Evolutionary conservation across 2,113 vertebrate species (phyloP).

Genomic region (Ictidomys tridecemlineatus): DNA sequence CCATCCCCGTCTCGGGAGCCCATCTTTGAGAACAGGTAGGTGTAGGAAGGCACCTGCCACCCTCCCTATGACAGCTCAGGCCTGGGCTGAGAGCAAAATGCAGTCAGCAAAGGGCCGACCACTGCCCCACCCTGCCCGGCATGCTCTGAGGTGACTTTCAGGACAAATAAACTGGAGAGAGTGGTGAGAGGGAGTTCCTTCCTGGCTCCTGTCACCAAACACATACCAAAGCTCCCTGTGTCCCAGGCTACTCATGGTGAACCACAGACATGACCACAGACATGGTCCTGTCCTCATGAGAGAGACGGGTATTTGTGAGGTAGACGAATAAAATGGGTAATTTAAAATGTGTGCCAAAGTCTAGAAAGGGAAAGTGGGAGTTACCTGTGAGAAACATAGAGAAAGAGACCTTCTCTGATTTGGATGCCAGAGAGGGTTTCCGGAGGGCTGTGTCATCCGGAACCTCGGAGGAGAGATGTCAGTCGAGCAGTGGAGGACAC

Average conservation of each 20-base stretch:
- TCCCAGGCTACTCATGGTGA: not conserved
- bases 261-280: not conserved
- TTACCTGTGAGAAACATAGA: not conserved
- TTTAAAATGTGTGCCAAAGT: not conserved
- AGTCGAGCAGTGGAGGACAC: not conserved
- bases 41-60: not conserved
- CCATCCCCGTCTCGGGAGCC: no score
- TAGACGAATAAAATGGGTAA: not conserved
- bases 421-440: not conserved
- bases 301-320: not conserved
- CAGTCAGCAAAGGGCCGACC: not conserved
- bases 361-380: not conserved
- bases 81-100: not conserved
- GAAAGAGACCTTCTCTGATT: not conserved
- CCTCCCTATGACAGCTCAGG: not conserved
- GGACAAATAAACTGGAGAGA: not conserved
- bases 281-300: not conserved
- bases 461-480: not conserved
- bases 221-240: not conserved
- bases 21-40: rapidly evolving
- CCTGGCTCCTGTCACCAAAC: not conserved
- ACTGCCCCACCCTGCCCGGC: not conserved
- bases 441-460: conserved; percentile 2
- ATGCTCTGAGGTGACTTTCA: not conserved
- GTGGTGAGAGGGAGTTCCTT: not conserved